Evolutionary conservation across 2,113 vertebrate genomes (phyloP).

Genomic region (Willisornis vidua): DNA sequence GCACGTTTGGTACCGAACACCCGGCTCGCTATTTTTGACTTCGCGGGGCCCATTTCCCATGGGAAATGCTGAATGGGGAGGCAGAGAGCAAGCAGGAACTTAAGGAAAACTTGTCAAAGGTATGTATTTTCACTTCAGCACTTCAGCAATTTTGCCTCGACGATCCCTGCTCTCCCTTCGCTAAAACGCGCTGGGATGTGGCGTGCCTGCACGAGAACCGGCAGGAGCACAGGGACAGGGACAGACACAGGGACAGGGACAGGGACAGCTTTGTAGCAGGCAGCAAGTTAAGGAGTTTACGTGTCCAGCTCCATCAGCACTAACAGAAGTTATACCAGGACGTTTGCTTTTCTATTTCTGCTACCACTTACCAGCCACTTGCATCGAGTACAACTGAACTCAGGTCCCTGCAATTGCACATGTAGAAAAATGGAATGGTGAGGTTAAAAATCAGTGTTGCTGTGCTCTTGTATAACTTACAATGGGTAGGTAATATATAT

Average conservation of each 20-base stretch:
- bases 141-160: not conserved
- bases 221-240: rapidly evolving
- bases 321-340: not conserved
- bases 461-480: not conserved
- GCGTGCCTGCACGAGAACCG: not conserved
- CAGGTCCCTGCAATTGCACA: not conserved
- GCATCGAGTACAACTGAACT: not conserved
- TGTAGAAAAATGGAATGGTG: not conserved
- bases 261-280: not conserved
- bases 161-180: not conserved
- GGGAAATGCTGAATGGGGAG: not conserved
- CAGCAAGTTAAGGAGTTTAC: not conserved
- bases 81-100: not conserved
- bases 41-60: not conserved
- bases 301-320: not conserved
- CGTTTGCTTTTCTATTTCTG: not conserved
- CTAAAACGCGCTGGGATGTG: no score
- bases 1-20: not conserved
- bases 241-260: not conserved
- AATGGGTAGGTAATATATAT: not conserved
- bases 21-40: not conserved
- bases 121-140: not conserved
- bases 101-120: not conserved
- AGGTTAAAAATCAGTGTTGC: not conserved
- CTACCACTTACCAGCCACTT: not conserved